Evolutionary conservation across 1,140 invertebrate species (phyloP).

Genomic region (Oryctes rhinoceros): DNA sequence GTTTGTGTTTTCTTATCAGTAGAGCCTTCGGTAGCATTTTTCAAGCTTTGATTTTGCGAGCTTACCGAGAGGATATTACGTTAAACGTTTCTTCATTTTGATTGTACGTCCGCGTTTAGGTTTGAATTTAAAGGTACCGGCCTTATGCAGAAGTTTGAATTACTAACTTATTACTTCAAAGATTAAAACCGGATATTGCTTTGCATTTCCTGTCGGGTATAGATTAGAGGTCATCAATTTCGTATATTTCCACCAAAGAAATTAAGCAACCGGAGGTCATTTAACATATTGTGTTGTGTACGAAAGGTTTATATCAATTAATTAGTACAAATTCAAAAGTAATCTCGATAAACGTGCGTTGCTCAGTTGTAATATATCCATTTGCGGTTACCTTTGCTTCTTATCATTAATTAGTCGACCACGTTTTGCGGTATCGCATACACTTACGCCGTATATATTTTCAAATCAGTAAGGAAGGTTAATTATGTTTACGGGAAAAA

Average conservation of each 20-base stretch:
- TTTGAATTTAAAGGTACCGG: no score
- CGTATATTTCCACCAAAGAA: background rate
- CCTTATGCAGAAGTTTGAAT: no score
- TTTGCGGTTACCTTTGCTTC: constrained; percentile 33
- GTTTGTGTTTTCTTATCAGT: no score
- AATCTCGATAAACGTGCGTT: constrained; percentile 3
- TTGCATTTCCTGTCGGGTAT: background rate
- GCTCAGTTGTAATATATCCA: background rate
- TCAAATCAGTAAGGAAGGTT: constrained; percentile 20
- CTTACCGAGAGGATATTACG: no score
- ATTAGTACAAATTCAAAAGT: background rate
- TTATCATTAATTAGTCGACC: constrained; percentile 33
- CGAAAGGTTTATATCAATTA: constrained; percentile 3
- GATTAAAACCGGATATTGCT: no score
- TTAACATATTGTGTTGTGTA: background rate
- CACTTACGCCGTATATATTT: background rate
- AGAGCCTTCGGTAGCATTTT: no score
- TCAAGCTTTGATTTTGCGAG: no score
- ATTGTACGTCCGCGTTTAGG: no score
- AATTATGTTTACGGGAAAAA: constrained; percentile 17
- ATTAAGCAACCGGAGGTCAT: background rate
- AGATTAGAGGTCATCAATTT: background rate
- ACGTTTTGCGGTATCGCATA: constrained; percentile 17
- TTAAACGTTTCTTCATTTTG: no score
- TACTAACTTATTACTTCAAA: no score